A percentile compares a stretch with the other conserved stretches of the same genome.
These are phyloP conservation scores for Cryptocheilus praepositus DNA, from an alignment of 2,888 invertebrate species.

Conservation along the genomic window DNA sequence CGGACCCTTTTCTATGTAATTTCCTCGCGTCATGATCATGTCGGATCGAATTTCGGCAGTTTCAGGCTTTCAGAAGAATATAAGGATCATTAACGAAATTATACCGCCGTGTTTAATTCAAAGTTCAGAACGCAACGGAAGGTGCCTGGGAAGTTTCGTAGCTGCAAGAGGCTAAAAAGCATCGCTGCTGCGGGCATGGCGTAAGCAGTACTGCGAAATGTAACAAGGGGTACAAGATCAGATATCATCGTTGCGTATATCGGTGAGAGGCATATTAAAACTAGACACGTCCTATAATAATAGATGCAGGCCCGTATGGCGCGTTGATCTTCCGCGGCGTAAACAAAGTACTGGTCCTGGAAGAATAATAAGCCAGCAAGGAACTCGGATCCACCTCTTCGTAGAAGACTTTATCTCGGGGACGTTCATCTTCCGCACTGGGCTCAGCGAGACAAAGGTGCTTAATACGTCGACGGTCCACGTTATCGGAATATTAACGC, in stretches of 20 bases:
- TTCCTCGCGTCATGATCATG: neutral
- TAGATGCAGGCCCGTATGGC: constrained; percentile 28
- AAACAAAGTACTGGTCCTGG: constrained; percentile 20
- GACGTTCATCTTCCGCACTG: constrained; percentile 33
- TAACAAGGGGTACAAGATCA: too few relatives aligned
- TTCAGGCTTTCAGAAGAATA: too few relatives aligned
- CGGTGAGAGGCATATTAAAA: constrained; percentile 5
- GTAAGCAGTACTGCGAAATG: too few relatives aligned
- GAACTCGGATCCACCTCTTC: constrained; percentile 17
- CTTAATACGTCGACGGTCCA: constrained; percentile 26
- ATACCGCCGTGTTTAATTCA: too few relatives aligned
- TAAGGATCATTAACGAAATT: too few relatives aligned
- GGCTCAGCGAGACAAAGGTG: constrained; percentile 26
- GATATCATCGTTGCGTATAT: too few relatives aligned
- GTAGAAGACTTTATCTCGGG: constrained; percentile 43
- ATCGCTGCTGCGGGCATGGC: too few relatives aligned
- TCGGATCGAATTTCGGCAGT: constrained; percentile 4
- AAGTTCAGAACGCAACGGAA: too few relatives aligned
- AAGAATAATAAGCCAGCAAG: constrained; percentile 38
- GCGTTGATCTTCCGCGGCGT: constrained; percentile 13
- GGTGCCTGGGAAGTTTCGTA: too few relatives aligned
- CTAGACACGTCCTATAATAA: constrained; percentile 32
- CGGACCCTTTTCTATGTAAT: constrained; percentile 6
- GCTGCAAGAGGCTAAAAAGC: too few relatives aligned
- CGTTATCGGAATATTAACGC: constrained; percentile 53